Evolutionary conservation across 2,888 invertebrate genomes (phyloP).

Genomic region (Amphipoea oculea): DNA sequence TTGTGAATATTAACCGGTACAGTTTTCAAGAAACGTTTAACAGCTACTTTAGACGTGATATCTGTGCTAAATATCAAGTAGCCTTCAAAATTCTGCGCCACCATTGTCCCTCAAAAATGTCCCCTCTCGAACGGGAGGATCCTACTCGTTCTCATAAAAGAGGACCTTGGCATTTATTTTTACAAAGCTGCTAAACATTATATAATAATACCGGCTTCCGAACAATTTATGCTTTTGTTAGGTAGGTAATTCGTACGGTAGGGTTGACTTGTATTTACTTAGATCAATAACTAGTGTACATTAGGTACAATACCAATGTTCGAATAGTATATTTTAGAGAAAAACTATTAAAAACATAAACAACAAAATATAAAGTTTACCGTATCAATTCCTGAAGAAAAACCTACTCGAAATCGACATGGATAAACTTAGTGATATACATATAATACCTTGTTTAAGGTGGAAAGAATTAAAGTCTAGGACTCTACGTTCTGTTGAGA

Average conservation of each 20-base stretch:
- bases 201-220: slow-evolving; percentile 13
- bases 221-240: slow-evolving; percentile 24
- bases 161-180: slow-evolving; percentile 59
- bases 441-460: neutral
- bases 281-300: neutral
- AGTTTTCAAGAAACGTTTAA: neutral
- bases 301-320: neutral
- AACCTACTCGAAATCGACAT: too few relatives aligned
- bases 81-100: slow-evolving; percentile 24
- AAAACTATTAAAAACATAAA: neutral
- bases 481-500: neutral
- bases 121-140: slow-evolving; percentile 40
- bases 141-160: slow-evolving; percentile 37
- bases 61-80: slow-evolving; percentile 21
- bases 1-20: neutral
- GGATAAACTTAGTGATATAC: neutral
- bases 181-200: slow-evolving; percentile 40
- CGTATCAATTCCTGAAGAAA: neutral
- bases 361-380: neutral
- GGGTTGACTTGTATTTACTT: slow-evolving; percentile 16
- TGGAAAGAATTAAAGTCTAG: neutral
- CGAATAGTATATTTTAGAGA: neutral
- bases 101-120: slow-evolving; percentile 32
- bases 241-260: neutral
- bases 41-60: slow-evolving; percentile 6